Evolutionary conservation across 1,140 invertebrate genomes (phyloP).

Genomic region (Nasonia giraulti): DNA sequence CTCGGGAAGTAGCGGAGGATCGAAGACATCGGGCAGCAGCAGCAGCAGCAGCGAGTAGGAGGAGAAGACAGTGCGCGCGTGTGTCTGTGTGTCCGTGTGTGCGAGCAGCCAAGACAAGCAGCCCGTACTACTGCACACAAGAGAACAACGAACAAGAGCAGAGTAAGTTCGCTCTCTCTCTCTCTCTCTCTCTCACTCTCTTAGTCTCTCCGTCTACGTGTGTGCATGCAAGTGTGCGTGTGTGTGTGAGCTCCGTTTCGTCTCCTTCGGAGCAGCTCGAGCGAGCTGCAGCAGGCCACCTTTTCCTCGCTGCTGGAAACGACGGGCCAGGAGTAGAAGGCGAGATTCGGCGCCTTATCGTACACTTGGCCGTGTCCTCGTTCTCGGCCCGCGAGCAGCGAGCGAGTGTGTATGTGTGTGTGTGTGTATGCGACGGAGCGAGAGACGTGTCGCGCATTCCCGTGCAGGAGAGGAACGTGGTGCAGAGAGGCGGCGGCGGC

Average conservation of each 20-base stretch:
- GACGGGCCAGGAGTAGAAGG: neutral
- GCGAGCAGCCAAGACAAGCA: neutral
- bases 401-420: neutral
- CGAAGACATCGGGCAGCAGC: neutral
- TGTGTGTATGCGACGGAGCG: neutral
- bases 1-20: conserved; percentile 25
- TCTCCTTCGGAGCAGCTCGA: neutral
- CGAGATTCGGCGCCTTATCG: conserved; percentile 6
- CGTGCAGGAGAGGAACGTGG: conserved; percentile 5
- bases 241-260: neutral
- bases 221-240: neutral
- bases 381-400: conserved; percentile 13
- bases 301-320: neutral
- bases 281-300: neutral
- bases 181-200: conserved; percentile 16
- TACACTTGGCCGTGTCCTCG: conserved; percentile 1
- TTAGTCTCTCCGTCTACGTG: conserved; percentile 1
- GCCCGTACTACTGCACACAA: neutral
- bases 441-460: conserved; percentile 28
- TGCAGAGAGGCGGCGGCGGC: neutral
- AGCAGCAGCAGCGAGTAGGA: neutral
- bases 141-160: neutral
- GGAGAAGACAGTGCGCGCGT: neutral
- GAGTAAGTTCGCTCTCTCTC: neutral
- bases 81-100: neutral